Base-by-base conservation (phyloP, 2,797 vertebrate species). In the Poecilia gillii region DNA sequence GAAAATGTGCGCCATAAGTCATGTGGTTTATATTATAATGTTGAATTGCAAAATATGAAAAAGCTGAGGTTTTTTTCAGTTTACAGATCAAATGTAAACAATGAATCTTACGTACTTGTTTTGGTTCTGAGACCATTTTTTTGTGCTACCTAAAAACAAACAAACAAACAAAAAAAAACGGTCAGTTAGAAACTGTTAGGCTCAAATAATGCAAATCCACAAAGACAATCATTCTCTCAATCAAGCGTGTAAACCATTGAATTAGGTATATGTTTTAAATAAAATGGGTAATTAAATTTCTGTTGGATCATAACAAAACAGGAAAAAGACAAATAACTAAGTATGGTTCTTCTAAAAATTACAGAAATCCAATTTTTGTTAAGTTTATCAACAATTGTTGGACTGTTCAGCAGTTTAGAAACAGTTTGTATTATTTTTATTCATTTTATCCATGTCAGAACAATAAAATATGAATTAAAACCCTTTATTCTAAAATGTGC, bases 101-200 rank as follows among this genome's bases (percentile, higher is more conserved):
- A 4, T 23, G 33, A 36, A 25, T 12, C 86, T 88, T 76, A 89
- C 41, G 41, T 41, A 41, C 87, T 86, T 84, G 1, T 79, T 74
- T 43, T 78, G 31, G 73, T 85, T 41, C 2, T 68, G 73, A 66
- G 68, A 25, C 43, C 74, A 31, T 43, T 74, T 73, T 85, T 85
- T 43, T 86, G 81, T 16, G 66, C 72, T n/a, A 55, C 77, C 87
- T 89, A 14, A 80, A 74, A 46, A 28, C 82, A 78, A 55, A 13
- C 76, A 8, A 11, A 73, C 82, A 78, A 55, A 13, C 76, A 8
- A 11, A 73, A 46, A 20, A 20, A 25, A 70, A 3, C 5, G 9
- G 43, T 83, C 28, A 31, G 62, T 77, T 57, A 1, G 9, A 9
- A 18, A 73, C 33, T 59, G 41, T 7, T 49, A 6, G 62, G 7